Base-by-base conservation (phyloP, 2,888 invertebrate genomes). In the Pherbina coryleti region DNA sequence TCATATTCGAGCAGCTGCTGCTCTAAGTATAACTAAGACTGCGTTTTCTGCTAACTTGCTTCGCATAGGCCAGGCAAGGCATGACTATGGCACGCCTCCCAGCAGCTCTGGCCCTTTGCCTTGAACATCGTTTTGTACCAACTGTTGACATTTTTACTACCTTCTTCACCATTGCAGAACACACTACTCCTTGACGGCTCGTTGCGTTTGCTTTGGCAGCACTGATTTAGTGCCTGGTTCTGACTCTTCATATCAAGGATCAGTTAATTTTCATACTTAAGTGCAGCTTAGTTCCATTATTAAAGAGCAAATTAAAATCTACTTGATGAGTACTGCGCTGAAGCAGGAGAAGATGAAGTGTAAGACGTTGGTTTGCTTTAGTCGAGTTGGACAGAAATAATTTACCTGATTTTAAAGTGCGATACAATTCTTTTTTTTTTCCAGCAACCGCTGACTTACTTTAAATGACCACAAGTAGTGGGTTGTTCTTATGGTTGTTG, bases 211-310 rank as follows among this genome's bases (percentile, higher is more conserved):
- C 44, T 44, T 44, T 44, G 44, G 11, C 44, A 44, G 44, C 44
- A 44, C 44, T 44, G 44, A 44, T 44, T 44, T 44, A 44, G 44
- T 44, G 44, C 44, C 44, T 44, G 44, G 11, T 44, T 44, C 44
- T 44, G 44, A 44, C 66, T 34, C 66, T 66, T 49, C 74, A 64
- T 31, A 75, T 75, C 75, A 67, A 75, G 75, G 55, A 75, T 66
- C 75, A 67, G 75, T 66, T 67, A 75, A 75, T 75, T 75, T 75
- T 75, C 66, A 66, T 75, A 75, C 75, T 75, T 75, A 67, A 75
- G 75, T 67, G 75, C 66, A 37, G 34, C 37, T 75, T 75, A 75
- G 75, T 75, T 75, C 66, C 37, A 25, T 75, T 67, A 75, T 75
- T 75, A 75, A 75, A 75, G 66, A 67, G 75, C 75, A 67, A 75